Evolutionary conservation across 2,888 invertebrate species (phyloP).

Genomic region (Odontothrips loti): DNA sequence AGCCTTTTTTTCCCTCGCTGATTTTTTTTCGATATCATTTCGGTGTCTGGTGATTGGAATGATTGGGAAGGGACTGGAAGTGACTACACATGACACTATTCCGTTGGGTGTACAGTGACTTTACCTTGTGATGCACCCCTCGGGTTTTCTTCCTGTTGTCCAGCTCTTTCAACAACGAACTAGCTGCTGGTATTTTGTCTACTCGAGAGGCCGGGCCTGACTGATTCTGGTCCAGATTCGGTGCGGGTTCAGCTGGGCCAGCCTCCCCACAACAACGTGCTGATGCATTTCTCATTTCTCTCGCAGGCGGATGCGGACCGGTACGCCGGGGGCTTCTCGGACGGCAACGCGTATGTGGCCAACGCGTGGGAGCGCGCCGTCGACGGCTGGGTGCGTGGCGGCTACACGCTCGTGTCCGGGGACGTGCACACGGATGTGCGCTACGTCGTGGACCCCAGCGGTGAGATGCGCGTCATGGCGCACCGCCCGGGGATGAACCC

Average conservation of each 20-base stretch:
- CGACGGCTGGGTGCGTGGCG: slow-evolving; percentile 16
- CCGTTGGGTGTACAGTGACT: too few relatives aligned
- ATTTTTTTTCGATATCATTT: too few relatives aligned
- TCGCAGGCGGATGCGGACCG: not conserved
- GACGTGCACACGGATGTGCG: slow-evolving; percentile 1
- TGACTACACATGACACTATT: too few relatives aligned
- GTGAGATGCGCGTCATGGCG: slow-evolving; percentile 17
- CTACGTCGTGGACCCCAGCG: slow-evolving; percentile 3
- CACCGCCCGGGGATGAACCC: not conserved
- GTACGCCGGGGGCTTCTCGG: not conserved
- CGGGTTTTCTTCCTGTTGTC: not conserved
- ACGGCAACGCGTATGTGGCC: not conserved
- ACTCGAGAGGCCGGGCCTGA: too few relatives aligned
- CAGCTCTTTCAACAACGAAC: too few relatives aligned
- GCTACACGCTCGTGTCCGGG: slow-evolving; percentile 10
- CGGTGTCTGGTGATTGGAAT: too few relatives aligned
- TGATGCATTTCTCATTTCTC: not conserved
- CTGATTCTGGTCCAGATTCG: too few relatives aligned
- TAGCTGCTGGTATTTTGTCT: too few relatives aligned
- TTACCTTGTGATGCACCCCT: too few relatives aligned
- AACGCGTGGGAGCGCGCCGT: slow-evolving; percentile 8
- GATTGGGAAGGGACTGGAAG: too few relatives aligned
- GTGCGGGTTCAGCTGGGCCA: too few relatives aligned
- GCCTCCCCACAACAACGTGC: not conserved
- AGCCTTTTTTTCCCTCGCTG: too few relatives aligned